Conservation (phyloP, 1,140 invertebrate genomes). For the Neomicropteryx cornuta region DNA sequence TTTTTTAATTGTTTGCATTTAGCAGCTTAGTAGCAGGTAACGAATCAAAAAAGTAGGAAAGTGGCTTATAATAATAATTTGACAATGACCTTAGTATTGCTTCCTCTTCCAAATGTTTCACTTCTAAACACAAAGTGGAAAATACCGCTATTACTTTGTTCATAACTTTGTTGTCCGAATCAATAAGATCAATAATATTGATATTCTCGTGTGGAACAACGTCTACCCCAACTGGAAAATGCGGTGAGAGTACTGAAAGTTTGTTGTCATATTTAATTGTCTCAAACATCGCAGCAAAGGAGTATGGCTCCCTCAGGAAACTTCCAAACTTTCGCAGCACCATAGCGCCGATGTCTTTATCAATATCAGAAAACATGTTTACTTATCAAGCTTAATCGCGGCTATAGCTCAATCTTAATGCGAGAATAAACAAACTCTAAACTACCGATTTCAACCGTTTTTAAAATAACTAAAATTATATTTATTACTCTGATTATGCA, state of each 20-base stretch:
- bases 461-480: too few species aligned
- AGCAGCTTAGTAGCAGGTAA: too few species aligned
- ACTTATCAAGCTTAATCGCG: too few species aligned
- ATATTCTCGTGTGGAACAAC: conserved; percentile 48
- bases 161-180: conserved; percentile 71
- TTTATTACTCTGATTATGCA: too few species aligned
- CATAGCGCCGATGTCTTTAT: conserved; percentile 28
- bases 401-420: too few species aligned
- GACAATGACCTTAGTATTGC: conserved; percentile 48
- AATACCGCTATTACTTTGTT: conserved; percentile 75
- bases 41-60: too few species aligned
- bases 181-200: conserved; percentile 54
- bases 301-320: conserved; percentile 60
- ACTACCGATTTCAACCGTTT: too few species aligned
- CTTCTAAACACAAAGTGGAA: conserved; percentile 67
- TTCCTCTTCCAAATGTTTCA: conserved; percentile 55
- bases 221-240: conserved; percentile 43
- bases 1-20: too few species aligned
- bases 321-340: conserved; percentile 50
- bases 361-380: conserved; percentile 13
- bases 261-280: conserved; percentile 38
- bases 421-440: too few species aligned
- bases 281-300: conserved; percentile 34
- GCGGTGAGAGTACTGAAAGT: conserved; percentile 21
- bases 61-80: conserved; percentile 3